Percentiles rank a stretch among this genome's conserved stretches.
These are phyloP conservation scores for Camptogramma bilineatum DNA, from an alignment of 2,888 invertebrate species.

Conservation along the genomic window DNA sequence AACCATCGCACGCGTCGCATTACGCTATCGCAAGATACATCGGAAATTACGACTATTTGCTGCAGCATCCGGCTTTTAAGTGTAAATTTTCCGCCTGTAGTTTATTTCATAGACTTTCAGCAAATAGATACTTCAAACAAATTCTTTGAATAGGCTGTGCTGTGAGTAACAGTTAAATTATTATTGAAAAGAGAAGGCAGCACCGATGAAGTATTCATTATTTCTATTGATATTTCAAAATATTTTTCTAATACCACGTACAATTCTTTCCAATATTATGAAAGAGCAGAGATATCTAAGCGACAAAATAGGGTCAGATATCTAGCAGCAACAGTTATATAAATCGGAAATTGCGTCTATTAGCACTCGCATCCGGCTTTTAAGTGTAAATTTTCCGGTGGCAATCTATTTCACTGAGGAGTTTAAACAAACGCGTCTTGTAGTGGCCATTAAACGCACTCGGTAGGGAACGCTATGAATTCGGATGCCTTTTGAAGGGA, in stretches of 20 bases:
- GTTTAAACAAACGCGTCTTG: slow-evolving; percentile 54
- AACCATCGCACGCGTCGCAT: slow-evolving; percentile 58
- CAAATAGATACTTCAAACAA: slow-evolving; percentile 35
- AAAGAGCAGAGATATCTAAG: neutral
- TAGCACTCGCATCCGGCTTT: slow-evolving; percentile 80
- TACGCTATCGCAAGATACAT: slow-evolving; percentile 70
- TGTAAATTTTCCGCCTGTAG: slow-evolving; percentile 83
- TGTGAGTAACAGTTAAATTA: neutral
- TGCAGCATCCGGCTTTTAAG: slow-evolving; percentile 81
- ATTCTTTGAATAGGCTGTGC: neutral
- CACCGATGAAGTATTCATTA: neutral
- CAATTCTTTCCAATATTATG: too few species aligned
- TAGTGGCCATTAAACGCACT: slow-evolving; percentile 49
- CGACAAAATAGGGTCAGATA: neutral
- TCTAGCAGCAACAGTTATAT: slow-evolving; percentile 1
- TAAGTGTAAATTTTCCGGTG: slow-evolving; percentile 83
- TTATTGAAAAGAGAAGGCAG: neutral
- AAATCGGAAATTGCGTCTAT: slow-evolving; percentile 73
- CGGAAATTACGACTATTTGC: slow-evolving; percentile 81
- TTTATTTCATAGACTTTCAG: slow-evolving; percentile 67
- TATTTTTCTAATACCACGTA: too few species aligned
- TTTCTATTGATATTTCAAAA: too few species aligned
- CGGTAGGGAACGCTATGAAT: slow-evolving; percentile 44
- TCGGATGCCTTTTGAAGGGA: slow-evolving; percentile 40
- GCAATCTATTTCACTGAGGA: slow-evolving; percentile 74